phyloP scores from a whole-genome alignment of 2,888 invertebrate genomes.

The Silvanus unidentatus region DNA sequence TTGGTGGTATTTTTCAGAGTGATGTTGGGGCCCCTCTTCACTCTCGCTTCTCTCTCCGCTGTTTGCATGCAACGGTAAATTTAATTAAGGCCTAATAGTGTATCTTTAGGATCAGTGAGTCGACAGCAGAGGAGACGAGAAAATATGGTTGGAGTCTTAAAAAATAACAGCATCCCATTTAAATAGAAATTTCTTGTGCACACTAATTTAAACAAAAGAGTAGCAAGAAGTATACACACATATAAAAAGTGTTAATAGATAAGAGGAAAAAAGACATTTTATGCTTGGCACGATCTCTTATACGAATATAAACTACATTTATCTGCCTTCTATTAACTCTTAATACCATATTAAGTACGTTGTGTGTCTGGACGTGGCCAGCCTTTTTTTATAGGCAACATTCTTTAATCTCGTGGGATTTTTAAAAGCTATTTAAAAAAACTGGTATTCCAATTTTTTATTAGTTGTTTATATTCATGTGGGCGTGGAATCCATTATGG shows the following conservation, averaged over 20 bases:
- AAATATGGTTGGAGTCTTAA: too few species aligned
- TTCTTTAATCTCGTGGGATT: constrained; percentile 26
- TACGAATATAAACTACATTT: constrained; percentile 20
- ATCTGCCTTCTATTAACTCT: constrained; percentile 27
- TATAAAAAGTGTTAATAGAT: constrained; percentile 1
- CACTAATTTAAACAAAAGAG: too few species aligned
- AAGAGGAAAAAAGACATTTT: constrained; percentile 3
- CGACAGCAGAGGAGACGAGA: too few species aligned
- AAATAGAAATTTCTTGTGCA: too few species aligned
- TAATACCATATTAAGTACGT: constrained; percentile 30
- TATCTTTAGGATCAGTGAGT: too few species aligned
- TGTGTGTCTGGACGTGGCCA: constrained; percentile 22
- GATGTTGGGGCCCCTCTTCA: too few species aligned
- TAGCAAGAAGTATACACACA: too few species aligned
- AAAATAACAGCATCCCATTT: too few species aligned
- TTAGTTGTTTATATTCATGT: constrained; percentile 22
- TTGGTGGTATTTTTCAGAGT: too few species aligned
- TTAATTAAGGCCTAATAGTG: too few species aligned
- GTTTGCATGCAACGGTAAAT: too few species aligned
- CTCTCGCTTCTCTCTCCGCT: too few species aligned
- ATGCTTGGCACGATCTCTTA: constrained; percentile 14
- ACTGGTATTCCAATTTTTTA: constrained; percentile 19
- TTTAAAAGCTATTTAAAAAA: constrained; percentile 24
- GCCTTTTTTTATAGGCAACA: constrained; percentile 22
- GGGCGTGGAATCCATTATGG: constrained; percentile 33